Evolutionary conservation across 2,888 invertebrate species (phyloP), one percentile per base, ranked within the genome.

Genomic region (Idaea aversata): DNA sequence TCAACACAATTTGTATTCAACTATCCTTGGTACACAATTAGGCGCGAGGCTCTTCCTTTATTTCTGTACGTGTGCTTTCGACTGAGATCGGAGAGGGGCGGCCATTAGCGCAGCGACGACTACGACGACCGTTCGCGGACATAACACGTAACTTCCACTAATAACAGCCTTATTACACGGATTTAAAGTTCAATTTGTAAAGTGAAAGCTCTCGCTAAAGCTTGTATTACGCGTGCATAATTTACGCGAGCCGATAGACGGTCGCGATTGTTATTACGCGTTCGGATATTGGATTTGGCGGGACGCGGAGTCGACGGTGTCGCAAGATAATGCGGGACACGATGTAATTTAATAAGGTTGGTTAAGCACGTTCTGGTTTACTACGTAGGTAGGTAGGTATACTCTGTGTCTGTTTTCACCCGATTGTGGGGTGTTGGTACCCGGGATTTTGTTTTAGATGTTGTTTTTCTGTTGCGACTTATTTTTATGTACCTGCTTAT

Each of bases 201-300:
- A 47, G 13, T 47, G 10, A 47, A 47, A 10, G 16, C 25, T 63
- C 70, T 65, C 64, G 70, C 64, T 63, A 66, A 69, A 73, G 66
- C 67, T 80, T 80, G 77, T 71, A 72, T 72, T 66, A 75, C 75
- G 80, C 85, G 87, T 91, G 90, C 91, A 92, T 91, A 92, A 92
- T 91, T 92, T 91, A 92, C 89, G 89, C 88, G 90, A 83, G 88
- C 82, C 91, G 91, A 91, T 91, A 90, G 91, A 89, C 88, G 86
- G 82, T 86, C 88, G 88, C 91, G 89, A 91, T 88, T 91, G 92
- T 91, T 91, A 92, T 92, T 91, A 88, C 90, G 87, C 88, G 88
- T 85, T 81, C 85, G 91, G 90, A 89, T 91, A 92, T 92, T 92
- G 91, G 90, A 88, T 90, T 88, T 85, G 90, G 88, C 85, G 84